Evolutionary conservation across 1,140 invertebrate genomes (phyloP).

Genomic region (Aphaenogaster rudis): DNA sequence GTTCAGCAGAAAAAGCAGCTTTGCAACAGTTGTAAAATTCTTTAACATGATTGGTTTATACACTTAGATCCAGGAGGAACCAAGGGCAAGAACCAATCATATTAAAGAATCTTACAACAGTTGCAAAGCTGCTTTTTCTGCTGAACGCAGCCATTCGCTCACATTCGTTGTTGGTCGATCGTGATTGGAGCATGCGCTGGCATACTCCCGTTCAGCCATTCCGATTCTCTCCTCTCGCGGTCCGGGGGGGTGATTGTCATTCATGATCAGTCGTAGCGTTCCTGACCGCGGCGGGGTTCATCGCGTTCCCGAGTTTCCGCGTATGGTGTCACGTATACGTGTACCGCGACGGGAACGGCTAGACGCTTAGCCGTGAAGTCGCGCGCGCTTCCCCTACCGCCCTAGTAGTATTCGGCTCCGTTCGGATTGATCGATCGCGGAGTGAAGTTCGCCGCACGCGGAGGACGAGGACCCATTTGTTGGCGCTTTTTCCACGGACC

Average conservation of each 20-base stretch:
- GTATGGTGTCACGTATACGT: neutral
- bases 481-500: constrained; percentile 19
- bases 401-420: constrained; percentile 1
- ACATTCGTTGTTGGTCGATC: constrained; percentile 34
- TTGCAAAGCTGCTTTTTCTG: too few relatives aligned
- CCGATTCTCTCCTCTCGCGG: constrained; percentile 31
- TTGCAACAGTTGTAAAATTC: too few relatives aligned
- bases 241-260: constrained; percentile 59
- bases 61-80: too few relatives aligned
- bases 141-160: too few relatives aligned
- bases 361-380: neutral
- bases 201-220: constrained; percentile 55
- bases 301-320: neutral
- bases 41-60: too few relatives aligned
- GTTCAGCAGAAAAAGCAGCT: too few relatives aligned
- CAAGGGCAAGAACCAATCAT: too few relatives aligned
- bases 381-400: neutral
- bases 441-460: constrained; percentile 21
- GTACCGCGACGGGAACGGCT: neutral
- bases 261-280: constrained; percentile 72
- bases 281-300: neutral
- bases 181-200: constrained; percentile 64
- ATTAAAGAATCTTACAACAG: too few relatives aligned
- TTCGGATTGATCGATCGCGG: constrained; percentile 67
- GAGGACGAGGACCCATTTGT: constrained; percentile 21